Evolutionary conservation across 2,888 invertebrate species (phyloP).

Genomic region (Lucinisca nassula): DNA sequence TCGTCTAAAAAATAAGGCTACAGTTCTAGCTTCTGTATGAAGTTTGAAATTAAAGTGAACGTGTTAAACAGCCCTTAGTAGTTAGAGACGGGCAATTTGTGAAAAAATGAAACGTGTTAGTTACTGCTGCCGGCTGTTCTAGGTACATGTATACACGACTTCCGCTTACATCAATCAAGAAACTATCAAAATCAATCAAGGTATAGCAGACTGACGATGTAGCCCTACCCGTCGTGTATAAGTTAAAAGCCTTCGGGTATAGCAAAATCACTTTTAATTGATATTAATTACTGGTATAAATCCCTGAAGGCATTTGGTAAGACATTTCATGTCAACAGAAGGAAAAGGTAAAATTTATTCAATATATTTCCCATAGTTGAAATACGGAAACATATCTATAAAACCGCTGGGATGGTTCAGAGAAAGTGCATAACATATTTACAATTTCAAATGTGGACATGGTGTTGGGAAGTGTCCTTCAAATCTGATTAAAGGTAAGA

Average conservation of each 20-base stretch:
- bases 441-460: not conserved
- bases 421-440: not conserved
- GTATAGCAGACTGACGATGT: not conserved
- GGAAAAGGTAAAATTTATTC: not conserved
- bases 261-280: conserved; percentile 1
- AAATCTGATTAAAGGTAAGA: too few relatives aligned
- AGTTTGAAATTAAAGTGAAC: too few relatives aligned
- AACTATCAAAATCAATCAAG: not conserved
- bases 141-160: not conserved
- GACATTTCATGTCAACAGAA: not conserved
- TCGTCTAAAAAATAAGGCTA: too few relatives aligned
- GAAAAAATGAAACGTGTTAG: too few relatives aligned
- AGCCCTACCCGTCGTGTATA: not conserved
- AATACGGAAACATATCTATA: not conserved
- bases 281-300: conserved; percentile 13
- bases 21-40: too few relatives aligned
- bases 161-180: conserved; percentile 1
- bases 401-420: not conserved
- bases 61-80: too few relatives aligned
- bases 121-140: not conserved
- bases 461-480: not conserved
- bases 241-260: not conserved
- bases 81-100: too few relatives aligned
- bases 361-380: not conserved
- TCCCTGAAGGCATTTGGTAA: not conserved